Conservation (phyloP, 2,797 vertebrate species). For the Pseudochromis fuscus region DNA sequence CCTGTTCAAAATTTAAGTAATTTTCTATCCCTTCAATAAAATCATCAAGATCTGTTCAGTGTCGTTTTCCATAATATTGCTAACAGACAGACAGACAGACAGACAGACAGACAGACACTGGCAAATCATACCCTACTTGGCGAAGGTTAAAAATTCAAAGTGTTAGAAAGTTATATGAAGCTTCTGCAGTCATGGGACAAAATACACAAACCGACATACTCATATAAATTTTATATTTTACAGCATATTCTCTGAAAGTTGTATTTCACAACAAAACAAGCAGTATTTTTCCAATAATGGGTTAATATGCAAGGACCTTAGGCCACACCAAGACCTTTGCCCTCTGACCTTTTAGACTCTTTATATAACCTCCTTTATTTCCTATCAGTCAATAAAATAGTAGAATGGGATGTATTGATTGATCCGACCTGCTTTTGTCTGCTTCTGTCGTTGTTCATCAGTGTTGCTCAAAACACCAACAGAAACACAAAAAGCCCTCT, state of each 20-base stretch:
- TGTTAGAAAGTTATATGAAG: too few relatives aligned
- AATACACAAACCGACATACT: too few relatives aligned
- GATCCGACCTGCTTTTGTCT: slow-evolving; percentile 3
- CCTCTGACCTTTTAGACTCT: slow-evolving; percentile 41
- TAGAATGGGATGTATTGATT: slow-evolving; percentile 57
- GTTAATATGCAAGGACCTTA: neutral
- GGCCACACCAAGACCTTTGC: slow-evolving; percentile 14
- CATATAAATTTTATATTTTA: too few relatives aligned
- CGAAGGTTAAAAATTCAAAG: neutral
- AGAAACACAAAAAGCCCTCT: neutral
- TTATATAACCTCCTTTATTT: slow-evolving; percentile 11
- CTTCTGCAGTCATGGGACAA: too few relatives aligned
- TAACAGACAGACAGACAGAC: too few relatives aligned
- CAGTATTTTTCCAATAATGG: neutral
- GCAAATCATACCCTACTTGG: too few relatives aligned
- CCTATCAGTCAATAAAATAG: slow-evolving; percentile 48
- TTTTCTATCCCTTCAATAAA: too few relatives aligned
- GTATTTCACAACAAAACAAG: neutral
- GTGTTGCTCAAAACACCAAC: neutral
- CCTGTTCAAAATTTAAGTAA: too few relatives aligned
- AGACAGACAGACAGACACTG: too few relatives aligned
- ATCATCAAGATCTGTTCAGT: too few relatives aligned
- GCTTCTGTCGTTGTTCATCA: neutral
- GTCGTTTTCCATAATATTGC: too few relatives aligned
- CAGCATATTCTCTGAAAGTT: too few relatives aligned